Percentiles rank a stretch among this genome's conserved stretches.
Conservation (phyloP, 2,888 invertebrate genomes). For the Brachyopa scutellaris region DNA sequence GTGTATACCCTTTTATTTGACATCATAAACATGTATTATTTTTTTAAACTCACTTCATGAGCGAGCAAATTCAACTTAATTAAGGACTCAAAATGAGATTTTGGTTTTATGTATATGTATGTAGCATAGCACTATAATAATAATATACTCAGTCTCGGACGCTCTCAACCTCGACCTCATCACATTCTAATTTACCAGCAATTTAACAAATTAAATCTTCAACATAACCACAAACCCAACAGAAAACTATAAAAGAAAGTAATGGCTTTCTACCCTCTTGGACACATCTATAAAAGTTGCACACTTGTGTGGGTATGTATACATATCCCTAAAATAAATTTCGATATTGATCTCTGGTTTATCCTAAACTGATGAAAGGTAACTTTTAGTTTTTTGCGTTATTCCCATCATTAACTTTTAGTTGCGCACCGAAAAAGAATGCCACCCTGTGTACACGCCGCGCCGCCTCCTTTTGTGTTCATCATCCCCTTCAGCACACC, state of each 20-base stretch:
- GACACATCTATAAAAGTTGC: background rate
- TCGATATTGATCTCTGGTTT: constrained; percentile 16
- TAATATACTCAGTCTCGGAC: too few species aligned
- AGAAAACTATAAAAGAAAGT: constrained; percentile 8
- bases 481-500: background rate
- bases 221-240: constrained; percentile 13
- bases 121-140: too few species aligned
- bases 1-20: too few species aligned
- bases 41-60: too few species aligned
- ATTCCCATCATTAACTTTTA: constrained; percentile 47
- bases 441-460: too few species aligned
- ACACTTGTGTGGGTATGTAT: background rate
- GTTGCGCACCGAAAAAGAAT: constrained; percentile 16
- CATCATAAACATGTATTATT: too few species aligned
- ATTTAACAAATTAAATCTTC: constrained; percentile 58
- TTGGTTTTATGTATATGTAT: too few species aligned
- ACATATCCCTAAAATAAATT: constrained; percentile 31
- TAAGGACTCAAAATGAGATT: background rate
- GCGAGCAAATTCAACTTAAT: constrained; percentile 6
- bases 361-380: background rate
- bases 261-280: background rate
- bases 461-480: too few species aligned
- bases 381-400: constrained; percentile 26
- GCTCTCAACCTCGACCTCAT: too few species aligned
- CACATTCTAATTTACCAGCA: constrained; percentile 51